These are phyloP conservation scores for Cataglyphis altisquamis DNA, from an alignment of 2,888 invertebrate genomes.

Conservation along the genomic window DNA sequence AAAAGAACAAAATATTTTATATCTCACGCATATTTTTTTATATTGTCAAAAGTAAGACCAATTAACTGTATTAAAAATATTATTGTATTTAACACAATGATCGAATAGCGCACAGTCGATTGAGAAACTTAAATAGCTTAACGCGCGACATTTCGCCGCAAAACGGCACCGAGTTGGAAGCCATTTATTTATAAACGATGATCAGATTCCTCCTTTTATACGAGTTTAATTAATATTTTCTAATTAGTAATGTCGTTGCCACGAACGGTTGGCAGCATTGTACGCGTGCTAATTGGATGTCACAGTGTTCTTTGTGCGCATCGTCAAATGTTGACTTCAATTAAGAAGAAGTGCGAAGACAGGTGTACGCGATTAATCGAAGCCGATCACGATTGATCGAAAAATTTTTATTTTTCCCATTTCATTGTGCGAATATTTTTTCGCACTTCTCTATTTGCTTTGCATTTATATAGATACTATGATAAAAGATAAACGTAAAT, in stretches of 20 bases:
- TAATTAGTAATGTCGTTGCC: slow-evolving; percentile 77
- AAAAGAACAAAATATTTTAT: background rate
- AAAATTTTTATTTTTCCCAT: slow-evolving; percentile 21
- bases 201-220: slow-evolving; percentile 76
- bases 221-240: slow-evolving; percentile 81
- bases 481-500: slow-evolving; percentile 12
- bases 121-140: slow-evolving; percentile 27
- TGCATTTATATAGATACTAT: background rate
- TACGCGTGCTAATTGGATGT: slow-evolving; percentile 51
- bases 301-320: slow-evolving; percentile 44
- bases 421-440: slow-evolving; percentile 4
- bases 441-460: background rate
- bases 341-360: slow-evolving; percentile 24
- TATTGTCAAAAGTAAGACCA: background rate
- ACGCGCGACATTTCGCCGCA: background rate
- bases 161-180: slow-evolving; percentile 57
- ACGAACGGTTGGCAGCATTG: slow-evolving; percentile 37
- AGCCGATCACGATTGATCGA: slow-evolving; percentile 45
- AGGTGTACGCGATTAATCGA: slow-evolving; percentile 27
- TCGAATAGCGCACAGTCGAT: background rate
- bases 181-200: slow-evolving; percentile 75
- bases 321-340: slow-evolving; percentile 52
- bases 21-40: background rate
- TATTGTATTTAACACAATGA: slow-evolving; percentile 19
- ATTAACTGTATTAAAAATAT: slow-evolving; percentile 4